Evolutionary conservation across 2,888 invertebrate species (phyloP).

Genomic region (Chloroclysta siterata): DNA sequence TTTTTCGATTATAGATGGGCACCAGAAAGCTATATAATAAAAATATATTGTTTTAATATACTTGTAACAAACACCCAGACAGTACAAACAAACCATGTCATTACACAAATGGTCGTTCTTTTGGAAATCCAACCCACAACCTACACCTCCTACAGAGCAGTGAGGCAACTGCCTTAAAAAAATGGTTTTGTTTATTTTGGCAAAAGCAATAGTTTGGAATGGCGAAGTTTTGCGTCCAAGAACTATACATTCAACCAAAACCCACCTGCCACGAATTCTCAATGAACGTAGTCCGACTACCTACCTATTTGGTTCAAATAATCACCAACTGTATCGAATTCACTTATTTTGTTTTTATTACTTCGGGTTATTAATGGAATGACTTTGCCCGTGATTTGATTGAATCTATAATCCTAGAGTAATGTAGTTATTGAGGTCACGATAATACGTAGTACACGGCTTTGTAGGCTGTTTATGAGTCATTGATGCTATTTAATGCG

Average conservation of each 20-base stretch:
- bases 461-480: too few species aligned
- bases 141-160: too few species aligned
- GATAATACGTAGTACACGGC: background rate
- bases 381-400: conserved; percentile 13
- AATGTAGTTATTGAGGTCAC: conserved; percentile 3
- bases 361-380: conserved; percentile 11
- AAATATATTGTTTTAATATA: too few species aligned
- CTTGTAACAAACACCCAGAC: too few species aligned
- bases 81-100: background rate
- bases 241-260: conserved; percentile 1
- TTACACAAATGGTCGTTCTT: background rate
- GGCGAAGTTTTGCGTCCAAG: conserved; percentile 3
- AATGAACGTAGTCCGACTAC: conserved; percentile 9
- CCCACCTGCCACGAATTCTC: conserved; percentile 12
- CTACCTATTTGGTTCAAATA: conserved; percentile 16
- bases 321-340: conserved; percentile 21
- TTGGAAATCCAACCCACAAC: too few species aligned
- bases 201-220: conserved; percentile 1
- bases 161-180: too few species aligned
- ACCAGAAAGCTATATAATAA: too few species aligned
- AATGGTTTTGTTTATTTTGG: too few species aligned
- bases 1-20: too few species aligned
- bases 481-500: too few species aligned
- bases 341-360: conserved; percentile 10
- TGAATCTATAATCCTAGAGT: conserved; percentile 7